Evolutionary conservation across 2,797 vertebrate species (phyloP).

Genomic region (Babyrousa celebensis): DNA sequence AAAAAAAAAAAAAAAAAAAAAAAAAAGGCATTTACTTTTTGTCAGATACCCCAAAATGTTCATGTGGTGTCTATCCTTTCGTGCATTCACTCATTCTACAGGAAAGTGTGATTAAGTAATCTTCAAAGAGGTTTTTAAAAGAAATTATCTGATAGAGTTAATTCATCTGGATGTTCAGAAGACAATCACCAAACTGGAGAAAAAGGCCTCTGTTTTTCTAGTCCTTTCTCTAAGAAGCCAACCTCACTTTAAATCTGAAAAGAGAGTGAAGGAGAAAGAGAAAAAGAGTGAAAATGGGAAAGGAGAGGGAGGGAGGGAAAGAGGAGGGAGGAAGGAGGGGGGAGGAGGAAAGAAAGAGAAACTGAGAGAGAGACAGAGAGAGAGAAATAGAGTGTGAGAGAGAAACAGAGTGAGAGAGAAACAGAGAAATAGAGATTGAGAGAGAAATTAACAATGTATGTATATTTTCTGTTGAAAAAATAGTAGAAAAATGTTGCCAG

Average conservation of each 20-base stretch:
- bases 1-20: no score
- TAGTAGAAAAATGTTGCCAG: background rate
- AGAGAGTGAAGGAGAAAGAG: background rate
- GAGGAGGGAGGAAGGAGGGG: background rate
- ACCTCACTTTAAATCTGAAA: constrained; percentile 9
- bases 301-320: rapidly evolving
- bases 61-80: background rate
- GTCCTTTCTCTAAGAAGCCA: background rate
- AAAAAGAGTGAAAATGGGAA: background rate
- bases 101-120: background rate
- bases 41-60: background rate
- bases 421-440: background rate
- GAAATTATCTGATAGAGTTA: background rate
- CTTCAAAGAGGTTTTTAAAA: background rate
- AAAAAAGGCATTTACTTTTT: background rate
- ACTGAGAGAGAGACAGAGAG: background rate
- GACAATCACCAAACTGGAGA: background rate
- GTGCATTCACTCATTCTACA: background rate
- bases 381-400: no score
- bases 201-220: constrained; percentile 7
- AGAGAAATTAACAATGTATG: background rate
- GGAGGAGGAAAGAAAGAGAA: background rate
- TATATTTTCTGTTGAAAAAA: constrained; percentile 7
- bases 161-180: background rate
- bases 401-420: background rate